Evolutionary conservation across 2,113 vertebrate species (phyloP).

Genomic region (Cavia porcellus): DNA sequence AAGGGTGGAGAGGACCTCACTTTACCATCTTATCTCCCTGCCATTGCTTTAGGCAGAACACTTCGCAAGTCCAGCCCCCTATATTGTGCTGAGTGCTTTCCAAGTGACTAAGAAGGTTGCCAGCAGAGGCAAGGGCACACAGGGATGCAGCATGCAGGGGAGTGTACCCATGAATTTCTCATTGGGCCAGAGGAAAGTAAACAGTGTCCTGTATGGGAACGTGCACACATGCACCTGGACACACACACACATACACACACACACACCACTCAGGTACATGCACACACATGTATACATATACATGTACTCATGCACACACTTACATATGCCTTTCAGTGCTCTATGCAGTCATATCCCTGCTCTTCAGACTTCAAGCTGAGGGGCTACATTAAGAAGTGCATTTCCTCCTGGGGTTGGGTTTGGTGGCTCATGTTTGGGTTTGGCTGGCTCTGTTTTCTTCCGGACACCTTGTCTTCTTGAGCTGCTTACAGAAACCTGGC

Average conservation of each 20-base stretch:
- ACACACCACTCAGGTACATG: no score
- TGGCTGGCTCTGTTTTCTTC: not conserved
- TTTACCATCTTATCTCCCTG: not conserved
- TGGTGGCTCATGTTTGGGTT: fast-evolving
- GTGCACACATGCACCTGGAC: not conserved
- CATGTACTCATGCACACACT: no score
- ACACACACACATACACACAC: not conserved
- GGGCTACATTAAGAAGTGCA: not conserved
- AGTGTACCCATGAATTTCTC: not conserved
- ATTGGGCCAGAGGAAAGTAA: not conserved
- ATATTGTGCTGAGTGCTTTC: not conserved
- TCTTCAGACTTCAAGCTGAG: not conserved
- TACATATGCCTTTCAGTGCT: not conserved
- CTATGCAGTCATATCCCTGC: not conserved
- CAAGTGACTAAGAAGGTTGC: not conserved
- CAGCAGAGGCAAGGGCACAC: not conserved
- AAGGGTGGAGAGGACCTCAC: not conserved
- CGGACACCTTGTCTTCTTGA: not conserved
- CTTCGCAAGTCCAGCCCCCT: not conserved
- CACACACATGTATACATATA: not conserved
- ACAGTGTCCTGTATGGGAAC: not conserved
- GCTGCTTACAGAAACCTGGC: not conserved
- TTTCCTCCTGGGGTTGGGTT: not conserved
- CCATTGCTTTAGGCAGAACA: not conserved
- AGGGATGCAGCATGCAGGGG: not conserved